phyloP scores from a whole-genome alignment of 1,140 invertebrate genomes.

The Trichogramma pretiosum region DNA sequence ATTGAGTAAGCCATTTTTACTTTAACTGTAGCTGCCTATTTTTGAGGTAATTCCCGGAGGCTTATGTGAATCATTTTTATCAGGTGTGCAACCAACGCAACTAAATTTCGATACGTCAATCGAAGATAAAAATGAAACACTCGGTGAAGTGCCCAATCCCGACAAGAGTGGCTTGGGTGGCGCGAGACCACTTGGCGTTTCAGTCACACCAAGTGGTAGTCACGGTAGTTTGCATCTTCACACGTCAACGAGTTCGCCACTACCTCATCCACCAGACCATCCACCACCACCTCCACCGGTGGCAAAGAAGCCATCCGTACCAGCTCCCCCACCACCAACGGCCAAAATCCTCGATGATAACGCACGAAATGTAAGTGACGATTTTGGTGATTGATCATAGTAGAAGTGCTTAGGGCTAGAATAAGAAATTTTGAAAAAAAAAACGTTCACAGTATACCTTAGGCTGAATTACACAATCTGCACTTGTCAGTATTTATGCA shows the following conservation, averaged over 20 bases:
- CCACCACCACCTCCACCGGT: conserved; percentile 43
- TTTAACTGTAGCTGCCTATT: no score
- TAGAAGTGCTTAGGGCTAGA: no score
- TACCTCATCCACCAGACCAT: conserved; percentile 40
- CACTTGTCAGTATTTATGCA: no score
- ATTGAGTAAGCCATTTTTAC: no score
- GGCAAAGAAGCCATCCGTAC: conserved; percentile 39
- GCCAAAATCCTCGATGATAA: no score
- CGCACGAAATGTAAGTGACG: no score
- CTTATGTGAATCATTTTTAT: not conserved
- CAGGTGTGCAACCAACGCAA: conserved; percentile 47
- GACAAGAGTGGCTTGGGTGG: conserved; percentile 64
- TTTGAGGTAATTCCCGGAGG: not conserved
- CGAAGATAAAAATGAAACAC: conserved; percentile 60
- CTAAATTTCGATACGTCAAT: conserved; percentile 44
- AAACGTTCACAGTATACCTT: no score
- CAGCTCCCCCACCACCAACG: conserved; percentile 38
- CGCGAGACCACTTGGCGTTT: conserved; percentile 59
- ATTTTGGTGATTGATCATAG: no score
- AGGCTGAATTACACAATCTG: no score
- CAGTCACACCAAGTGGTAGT: conserved; percentile 39
- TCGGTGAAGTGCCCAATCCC: conserved; percentile 66
- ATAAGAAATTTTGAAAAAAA: no score
- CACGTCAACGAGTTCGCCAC: conserved; percentile 4
- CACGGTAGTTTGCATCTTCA: conserved; percentile 13